Percentiles rank a stretch among this genome's conserved stretches.
These are phyloP conservation scores for Mustela lutreola DNA, from an alignment of 2,113 vertebrate species.

Conservation along the genomic window DNA sequence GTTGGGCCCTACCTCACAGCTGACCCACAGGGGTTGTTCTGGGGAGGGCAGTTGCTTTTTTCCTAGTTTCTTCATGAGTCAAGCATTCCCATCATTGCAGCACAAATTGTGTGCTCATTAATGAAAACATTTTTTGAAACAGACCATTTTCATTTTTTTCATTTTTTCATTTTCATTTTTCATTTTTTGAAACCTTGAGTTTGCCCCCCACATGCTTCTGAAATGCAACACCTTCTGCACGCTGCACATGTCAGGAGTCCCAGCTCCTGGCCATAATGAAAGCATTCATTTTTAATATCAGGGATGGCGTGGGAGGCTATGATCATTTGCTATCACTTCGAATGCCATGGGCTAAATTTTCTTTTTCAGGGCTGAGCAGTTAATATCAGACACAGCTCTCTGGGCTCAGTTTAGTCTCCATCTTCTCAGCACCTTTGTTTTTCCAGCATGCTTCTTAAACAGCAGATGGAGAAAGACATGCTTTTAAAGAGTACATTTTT, in stretches of 20 bases:
- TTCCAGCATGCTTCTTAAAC: slow-evolving; percentile 67
- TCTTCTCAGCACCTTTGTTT: slow-evolving; percentile 38
- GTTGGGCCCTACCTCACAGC: slow-evolving; percentile 82
- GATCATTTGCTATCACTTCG: slow-evolving; percentile 6
- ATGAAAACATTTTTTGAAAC: slow-evolving; percentile 26
- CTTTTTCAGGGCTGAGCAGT: background rate
- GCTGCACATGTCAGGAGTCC: background rate
- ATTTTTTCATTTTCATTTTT: no score
- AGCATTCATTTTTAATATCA: background rate
- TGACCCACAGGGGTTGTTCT: background rate
- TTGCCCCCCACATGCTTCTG: background rate
- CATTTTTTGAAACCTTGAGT: background rate
- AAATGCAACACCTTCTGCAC: background rate
- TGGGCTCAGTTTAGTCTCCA: slow-evolving; percentile 38
- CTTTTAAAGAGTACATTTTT: slow-evolving; percentile 35
- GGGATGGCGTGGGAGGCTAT: background rate
- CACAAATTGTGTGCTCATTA: background rate
- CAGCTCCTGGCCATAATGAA: slow-evolving; percentile 26
- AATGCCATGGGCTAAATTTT: slow-evolving; percentile 16
- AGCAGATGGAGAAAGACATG: slow-evolving; percentile 31
- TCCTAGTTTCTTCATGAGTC: background rate
- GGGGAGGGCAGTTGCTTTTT: background rate
- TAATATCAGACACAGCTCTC: background rate
- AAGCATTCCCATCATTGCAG: background rate
- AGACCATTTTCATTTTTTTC: background rate